A percentile compares a stretch with the other conserved stretches of the same genome.
These are phyloP conservation scores for Caloenas nicobarica DNA, from an alignment of 2,113 vertebrate genomes.

Conservation along the genomic window DNA sequence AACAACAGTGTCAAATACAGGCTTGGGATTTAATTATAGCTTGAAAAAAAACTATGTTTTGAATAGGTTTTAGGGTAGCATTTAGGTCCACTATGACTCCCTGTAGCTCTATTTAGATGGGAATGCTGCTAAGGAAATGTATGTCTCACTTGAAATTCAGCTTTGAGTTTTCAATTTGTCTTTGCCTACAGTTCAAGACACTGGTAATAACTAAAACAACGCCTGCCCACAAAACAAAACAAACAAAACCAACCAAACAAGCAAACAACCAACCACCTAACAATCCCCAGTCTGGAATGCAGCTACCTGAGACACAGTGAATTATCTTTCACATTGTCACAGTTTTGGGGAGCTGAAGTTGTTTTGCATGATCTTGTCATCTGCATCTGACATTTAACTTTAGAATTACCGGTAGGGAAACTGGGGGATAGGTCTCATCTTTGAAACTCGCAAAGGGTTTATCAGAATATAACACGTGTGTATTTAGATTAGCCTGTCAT, in stretches of 20 bases:
- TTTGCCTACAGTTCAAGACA: background rate
- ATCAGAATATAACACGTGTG: background rate
- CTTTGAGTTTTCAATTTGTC: background rate
- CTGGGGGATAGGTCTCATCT: background rate
- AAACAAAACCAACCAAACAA: too few relatives aligned
- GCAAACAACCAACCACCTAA: too few relatives aligned
- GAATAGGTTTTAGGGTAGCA: background rate
- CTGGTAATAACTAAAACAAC: background rate
- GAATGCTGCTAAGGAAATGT: background rate
- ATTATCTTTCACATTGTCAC: background rate
- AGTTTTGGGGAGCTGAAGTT: background rate
- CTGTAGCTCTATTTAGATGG: background rate
- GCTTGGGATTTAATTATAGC: background rate
- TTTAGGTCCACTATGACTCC: background rate
- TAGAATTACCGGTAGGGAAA: background rate
- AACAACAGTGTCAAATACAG: background rate
- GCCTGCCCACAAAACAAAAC: rapidly evolving
- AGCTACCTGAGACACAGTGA: background rate
- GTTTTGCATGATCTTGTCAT: background rate
- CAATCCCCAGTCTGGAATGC: background rate
- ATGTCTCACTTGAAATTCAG: background rate
- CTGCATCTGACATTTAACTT: background rate
- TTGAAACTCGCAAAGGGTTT: background rate
- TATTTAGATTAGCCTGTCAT: background rate
- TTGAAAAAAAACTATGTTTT: background rate